phyloP scores from a whole-genome alignment of 2,797 vertebrate species.

The Hozukius guyotensis region DNA sequence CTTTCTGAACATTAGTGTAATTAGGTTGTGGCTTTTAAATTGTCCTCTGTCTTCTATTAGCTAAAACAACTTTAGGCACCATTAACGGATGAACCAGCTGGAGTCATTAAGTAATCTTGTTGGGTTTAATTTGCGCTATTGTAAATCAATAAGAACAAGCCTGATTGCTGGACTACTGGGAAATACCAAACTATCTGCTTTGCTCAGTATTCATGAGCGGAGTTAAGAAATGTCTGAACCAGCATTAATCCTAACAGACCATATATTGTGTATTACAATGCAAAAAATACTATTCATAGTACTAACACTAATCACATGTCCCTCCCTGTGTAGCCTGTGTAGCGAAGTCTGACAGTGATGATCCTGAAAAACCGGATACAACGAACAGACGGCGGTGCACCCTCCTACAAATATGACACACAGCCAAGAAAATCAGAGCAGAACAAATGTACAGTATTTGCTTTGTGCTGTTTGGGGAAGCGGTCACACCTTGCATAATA shows the following conservation, averaged over 20 bases:
- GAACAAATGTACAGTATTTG: slow-evolving; percentile 39
- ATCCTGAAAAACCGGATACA: slow-evolving; percentile 41
- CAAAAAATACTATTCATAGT: not conserved
- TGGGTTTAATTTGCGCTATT: slow-evolving; percentile 13
- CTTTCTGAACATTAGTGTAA: not conserved
- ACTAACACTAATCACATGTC: not conserved
- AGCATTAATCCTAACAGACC: not conserved
- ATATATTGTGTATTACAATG: not conserved
- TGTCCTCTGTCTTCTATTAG: not conserved
- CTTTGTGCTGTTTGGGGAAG: slow-evolving; percentile 32
- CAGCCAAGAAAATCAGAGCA: slow-evolving; percentile 56
- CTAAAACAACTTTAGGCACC: not conserved
- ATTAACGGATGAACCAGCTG: not conserved
- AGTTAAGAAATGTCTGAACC: not conserved
- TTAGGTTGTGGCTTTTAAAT: not conserved
- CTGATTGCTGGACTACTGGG: not conserved
- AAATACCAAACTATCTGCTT: slow-evolving; percentile 3
- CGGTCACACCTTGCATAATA: slow-evolving; percentile 50
- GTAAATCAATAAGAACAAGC: slow-evolving; percentile 26
- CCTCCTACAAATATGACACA: slow-evolving; percentile 4
- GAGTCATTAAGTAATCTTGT: slow-evolving; percentile 4
- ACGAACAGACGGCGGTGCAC: not conserved
- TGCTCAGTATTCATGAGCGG: not conserved
- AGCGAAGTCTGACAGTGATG: slow-evolving; percentile 3
- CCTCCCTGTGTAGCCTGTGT: not conserved